These are phyloP conservation scores for Zoroaster sp. DNA, from an alignment of 53 echinoderm and acorn worm species.

Conservation along the genomic window DNA sequence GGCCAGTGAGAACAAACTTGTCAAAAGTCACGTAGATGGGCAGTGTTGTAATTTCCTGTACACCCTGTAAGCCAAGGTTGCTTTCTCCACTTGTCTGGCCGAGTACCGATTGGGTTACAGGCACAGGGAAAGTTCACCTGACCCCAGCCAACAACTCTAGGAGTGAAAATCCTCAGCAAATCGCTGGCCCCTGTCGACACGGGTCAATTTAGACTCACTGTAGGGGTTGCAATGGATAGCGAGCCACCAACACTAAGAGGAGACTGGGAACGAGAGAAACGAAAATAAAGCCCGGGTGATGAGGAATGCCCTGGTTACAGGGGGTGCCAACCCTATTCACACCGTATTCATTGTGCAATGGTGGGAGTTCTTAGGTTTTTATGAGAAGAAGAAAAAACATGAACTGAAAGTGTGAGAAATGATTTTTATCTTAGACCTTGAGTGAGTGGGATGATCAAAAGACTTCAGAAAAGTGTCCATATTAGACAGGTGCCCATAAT, in stretches of 20 bases:
- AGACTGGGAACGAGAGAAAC: background rate
- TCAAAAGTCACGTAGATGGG: background rate
- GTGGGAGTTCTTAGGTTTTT: too few species aligned
- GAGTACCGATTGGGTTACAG: conserved; percentile 23
- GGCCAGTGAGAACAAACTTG: background rate
- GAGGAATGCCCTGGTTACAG: conserved; percentile 43
- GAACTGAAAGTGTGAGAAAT: too few species aligned
- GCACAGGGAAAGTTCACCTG: conserved; percentile 35
- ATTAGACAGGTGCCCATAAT: background rate
- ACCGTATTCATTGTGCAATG: background rate
- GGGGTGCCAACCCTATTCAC: conserved; percentile 26
- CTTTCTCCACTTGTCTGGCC: conserved; percentile 10
- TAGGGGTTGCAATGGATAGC: conserved; percentile 28
- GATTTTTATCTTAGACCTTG: too few species aligned
- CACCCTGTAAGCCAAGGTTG: background rate
- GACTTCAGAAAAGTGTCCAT: background rate
- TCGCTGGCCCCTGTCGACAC: conserved; percentile 40
- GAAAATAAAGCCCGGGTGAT: background rate
- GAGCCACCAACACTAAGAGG: conserved; percentile 17
- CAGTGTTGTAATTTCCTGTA: background rate
- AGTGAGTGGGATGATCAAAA: too few species aligned
- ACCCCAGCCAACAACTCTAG: conserved; percentile 19
- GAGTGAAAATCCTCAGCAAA: conserved; percentile 17
- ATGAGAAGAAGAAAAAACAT: background rate
- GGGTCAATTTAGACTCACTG: conserved; percentile 49